Percentiles rank a stretch among this genome's conserved stretches.
These are phyloP conservation scores for Chrysolina americana DNA, from an alignment of 2,888 invertebrate genomes.

Conservation along the genomic window DNA sequence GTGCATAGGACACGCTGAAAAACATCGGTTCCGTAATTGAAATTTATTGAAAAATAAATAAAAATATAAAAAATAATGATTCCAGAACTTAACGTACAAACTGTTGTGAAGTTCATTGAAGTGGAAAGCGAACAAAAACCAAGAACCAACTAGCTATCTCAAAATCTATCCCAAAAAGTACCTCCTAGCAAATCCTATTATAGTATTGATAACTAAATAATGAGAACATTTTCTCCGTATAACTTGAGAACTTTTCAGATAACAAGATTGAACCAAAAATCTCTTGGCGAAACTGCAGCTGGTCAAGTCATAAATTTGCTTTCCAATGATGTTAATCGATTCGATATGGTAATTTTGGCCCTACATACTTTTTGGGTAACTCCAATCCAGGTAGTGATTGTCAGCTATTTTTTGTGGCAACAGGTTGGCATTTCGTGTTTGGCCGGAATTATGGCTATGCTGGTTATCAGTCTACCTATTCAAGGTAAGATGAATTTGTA, in stretches of 20 bases:
- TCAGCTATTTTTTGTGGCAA: slow-evolving; percentile 74
- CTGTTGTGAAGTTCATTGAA: too few species aligned
- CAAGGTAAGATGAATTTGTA: slow-evolving; percentile 65
- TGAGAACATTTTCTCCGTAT: not conserved
- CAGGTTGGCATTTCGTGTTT: slow-evolving; percentile 72
- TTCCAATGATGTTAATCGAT: slow-evolving; percentile 87
- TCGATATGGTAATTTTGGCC: slow-evolving; percentile 79
- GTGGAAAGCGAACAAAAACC: too few species aligned
- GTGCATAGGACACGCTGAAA: too few species aligned
- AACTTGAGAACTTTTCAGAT: slow-evolving; percentile 66
- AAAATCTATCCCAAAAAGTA: too few species aligned
- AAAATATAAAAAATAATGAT: too few species aligned
- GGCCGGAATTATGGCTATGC: slow-evolving; percentile 75
- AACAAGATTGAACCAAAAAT: slow-evolving; percentile 76
- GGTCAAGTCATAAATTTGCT: slow-evolving; percentile 88
- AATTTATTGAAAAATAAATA: too few species aligned
- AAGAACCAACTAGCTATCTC: too few species aligned
- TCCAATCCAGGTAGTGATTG: slow-evolving; percentile 80
- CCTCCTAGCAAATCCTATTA: too few species aligned
- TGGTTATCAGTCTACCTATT: slow-evolving; percentile 70
- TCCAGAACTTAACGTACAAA: too few species aligned
- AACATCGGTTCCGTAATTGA: too few species aligned
- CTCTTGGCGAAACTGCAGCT: slow-evolving; percentile 85
- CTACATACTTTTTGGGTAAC: slow-evolving; percentile 87
- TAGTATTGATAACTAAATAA: too few species aligned